Base-by-base conservation (phyloP, 2,113 vertebrate species). In the Pelodiscus sinensis region DNA sequence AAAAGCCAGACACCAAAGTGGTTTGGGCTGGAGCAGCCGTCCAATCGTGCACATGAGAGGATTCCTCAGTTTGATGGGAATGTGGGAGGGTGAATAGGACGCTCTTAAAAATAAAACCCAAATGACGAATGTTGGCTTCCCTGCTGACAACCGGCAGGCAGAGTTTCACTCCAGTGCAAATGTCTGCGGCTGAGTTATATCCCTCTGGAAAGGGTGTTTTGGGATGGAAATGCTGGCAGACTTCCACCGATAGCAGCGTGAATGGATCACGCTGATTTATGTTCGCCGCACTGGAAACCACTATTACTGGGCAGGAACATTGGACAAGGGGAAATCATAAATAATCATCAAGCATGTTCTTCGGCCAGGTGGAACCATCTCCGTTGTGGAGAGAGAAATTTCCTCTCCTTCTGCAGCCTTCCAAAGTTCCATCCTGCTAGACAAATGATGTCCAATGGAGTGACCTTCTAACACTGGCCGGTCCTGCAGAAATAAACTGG, bases 201-300 rank as follows among this genome's bases (percentile, higher is more conserved):
- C 78, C 86, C 73, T 65, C 71, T 94, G 89, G 93, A 94, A 94
- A 60, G 91, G 93, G 90, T 94, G 68, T 95, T 96, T 95, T 96
- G 95, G 94, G 92, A 88, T 93, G 91, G 82, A 94, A 94, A 82
- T n/a, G 86, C 92, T 96, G 96, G 96, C 96, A 95, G 90, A 82
- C 50, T 94, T 92, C 95, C 96, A 96, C 92, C 85, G 85, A 90
- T 8, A 96, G 92, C 92, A 93, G 44, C 94, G 89, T 31, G 58
- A 94, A 87, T 95, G 93, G 79, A 60, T 94, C 96, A 95, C 82
- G 94, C 87, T 90, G 94, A 95, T 92, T 96, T 94, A 95, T 89
- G 94, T 60, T 95, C 86, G 21, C 2, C 92, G 93, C 91, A 78
- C 1, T 31, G 95, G 94, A 87, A 90, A 15, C 44, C 10, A 8